A percentile compares a stretch with the other conserved stretches of the same genome.
Conservation (phyloP, 2,797 vertebrate species). For the Enteromius viviparus region DNA sequence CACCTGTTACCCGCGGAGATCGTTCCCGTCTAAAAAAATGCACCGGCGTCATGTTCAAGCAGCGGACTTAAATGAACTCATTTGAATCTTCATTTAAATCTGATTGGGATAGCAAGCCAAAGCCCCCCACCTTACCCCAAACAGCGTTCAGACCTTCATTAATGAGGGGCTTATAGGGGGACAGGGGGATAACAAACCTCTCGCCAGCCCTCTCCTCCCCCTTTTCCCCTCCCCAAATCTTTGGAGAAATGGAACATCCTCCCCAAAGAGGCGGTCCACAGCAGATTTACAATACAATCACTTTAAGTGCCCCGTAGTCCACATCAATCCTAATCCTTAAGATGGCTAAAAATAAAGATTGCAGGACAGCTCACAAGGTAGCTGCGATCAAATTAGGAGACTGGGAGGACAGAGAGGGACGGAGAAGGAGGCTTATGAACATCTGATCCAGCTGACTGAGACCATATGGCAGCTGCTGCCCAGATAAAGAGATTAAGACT, state of each 20-base stretch:
- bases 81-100: conserved; percentile 76
- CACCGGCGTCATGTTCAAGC: conserved; percentile 75
- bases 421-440: conserved; percentile 99
- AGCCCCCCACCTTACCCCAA: conserved; percentile 65
- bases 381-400: conserved; percentile 94
- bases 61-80: conserved; percentile 79
- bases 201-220: conserved; percentile 66
- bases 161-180: conserved; percentile 83
- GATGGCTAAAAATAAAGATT: conserved; percentile 99
- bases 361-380: conserved; percentile 93
- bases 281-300: conserved; percentile 99
- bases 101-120: conserved; percentile 71
- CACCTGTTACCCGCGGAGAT: conserved; percentile 81
- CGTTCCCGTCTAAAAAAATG: conserved; percentile 77
- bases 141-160: conserved; percentile 78
- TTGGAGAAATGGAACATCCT: conserved; percentile 76
- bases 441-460: conserved; percentile 99
- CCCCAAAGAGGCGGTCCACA: conserved; percentile 73
- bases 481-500: conserved; percentile 99
- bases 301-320: conserved; percentile 99
- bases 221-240: conserved; percentile 73
- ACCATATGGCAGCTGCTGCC: conserved; percentile 99
- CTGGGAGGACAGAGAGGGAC: conserved; percentile 90
- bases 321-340: conserved; percentile 99
- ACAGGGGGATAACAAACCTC: conserved; percentile 78